Base-by-base conservation (phyloP, 2,888 invertebrate genomes). In the Gasteruption jaculator region DNA sequence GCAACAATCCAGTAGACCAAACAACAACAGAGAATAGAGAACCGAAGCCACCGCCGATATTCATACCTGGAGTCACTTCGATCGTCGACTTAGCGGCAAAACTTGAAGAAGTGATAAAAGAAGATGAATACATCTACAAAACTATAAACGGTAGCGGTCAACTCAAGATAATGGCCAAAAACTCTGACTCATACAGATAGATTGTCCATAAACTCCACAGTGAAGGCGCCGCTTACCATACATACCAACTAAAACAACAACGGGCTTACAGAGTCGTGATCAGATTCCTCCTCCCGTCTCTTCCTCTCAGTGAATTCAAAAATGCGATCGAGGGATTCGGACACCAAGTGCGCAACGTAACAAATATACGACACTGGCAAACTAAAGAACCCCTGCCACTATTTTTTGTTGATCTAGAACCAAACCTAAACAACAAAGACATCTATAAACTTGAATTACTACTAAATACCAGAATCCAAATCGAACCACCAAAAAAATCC, bases 391-490 rank as follows among this genome's bases (percentile, higher is more conserved):
- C 46, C 8, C 20, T 52, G 11, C 43, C 46, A 10, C 22, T 52
- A 6, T 53, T 48, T 33, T 51, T 43, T 10, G 43, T 53, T 4
- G 47, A 56, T 16, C 29, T 51, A n/a, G 38, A 46, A 40, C 46
- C 48, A 10, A 39, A 35, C 5, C 7, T 29, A 18, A 54, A 39
- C 15, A 49, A 47, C 8, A 52, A 49, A 31, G 25, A 45, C 7
- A 46, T 54, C 5, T 54, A 46, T 25, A 39, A 56, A 8, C 8
- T 49, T 10, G 38, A 33, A 16, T 20, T 34, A 14, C 15, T 53
- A 25, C 29, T 45, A 3, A 31, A 46, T 11, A 26, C 37, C 14
- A 47, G 39, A 42, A 38, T 50, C 4, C 18, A 27, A 4, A 25
- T 45, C 18, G 49, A 57, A 45, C 16, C 54, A 11, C 50, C 54